phyloP scores from a whole-genome alignment of 2,888 invertebrate genomes.

The Leptinotarsa rubiginosa region DNA sequence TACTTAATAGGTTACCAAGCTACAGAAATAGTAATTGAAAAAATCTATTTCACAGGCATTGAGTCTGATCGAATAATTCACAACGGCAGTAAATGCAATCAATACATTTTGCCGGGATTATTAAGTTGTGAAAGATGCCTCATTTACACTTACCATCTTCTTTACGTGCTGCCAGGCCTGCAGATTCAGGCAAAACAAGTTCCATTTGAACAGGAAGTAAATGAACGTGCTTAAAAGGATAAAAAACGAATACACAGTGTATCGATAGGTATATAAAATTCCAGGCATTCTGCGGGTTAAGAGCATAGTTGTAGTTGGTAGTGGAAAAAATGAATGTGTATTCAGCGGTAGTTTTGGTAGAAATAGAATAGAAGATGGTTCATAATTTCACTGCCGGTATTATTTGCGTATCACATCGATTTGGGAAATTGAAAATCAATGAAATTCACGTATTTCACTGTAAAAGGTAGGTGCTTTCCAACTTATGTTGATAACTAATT shows the following conservation, averaged over 20 bases:
- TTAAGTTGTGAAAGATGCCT: not conserved
- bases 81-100: not conserved
- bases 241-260: constrained; percentile 60
- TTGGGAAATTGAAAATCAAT: not conserved
- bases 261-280: constrained; percentile 59
- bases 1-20: no score
- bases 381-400: not conserved
- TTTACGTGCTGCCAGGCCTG: constrained; percentile 71
- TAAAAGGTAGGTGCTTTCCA: not conserved
- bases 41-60: not conserved
- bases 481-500: not conserved
- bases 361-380: not conserved
- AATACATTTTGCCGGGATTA: not conserved
- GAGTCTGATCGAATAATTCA: not conserved
- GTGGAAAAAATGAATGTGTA: not conserved
- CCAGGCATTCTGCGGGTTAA: constrained; percentile 58
- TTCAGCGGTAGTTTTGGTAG: not conserved
- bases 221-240: constrained; percentile 62
- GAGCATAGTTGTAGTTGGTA: constrained; percentile 45
- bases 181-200: constrained; percentile 71
- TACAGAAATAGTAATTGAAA: no score
- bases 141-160: constrained; percentile 67
- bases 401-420: not conserved
- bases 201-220: constrained; percentile 70
- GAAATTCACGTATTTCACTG: not conserved